Evolutionary conservation across 2,888 invertebrate genomes (phyloP).

Genomic region (Tiliacea citrago): DNA sequence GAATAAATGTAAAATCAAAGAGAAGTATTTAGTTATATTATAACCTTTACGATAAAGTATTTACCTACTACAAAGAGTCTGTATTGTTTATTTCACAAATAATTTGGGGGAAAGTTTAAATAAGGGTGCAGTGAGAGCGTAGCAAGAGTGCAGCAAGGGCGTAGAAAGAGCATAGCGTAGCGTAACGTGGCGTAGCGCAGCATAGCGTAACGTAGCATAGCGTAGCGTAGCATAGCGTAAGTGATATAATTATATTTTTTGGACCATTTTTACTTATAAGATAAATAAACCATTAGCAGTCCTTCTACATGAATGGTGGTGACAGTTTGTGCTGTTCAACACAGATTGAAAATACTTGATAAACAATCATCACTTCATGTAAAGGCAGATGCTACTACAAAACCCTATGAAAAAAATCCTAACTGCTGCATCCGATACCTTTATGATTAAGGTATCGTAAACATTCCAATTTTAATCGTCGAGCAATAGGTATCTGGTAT

Average conservation of each 20-base stretch:
- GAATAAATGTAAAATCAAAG: slow-evolving; percentile 16
- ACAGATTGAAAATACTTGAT: background rate
- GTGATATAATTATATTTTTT: background rate
- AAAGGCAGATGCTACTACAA: background rate
- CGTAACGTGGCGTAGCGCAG: background rate
- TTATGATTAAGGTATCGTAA: background rate
- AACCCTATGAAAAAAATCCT: background rate
- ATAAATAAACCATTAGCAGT: background rate
- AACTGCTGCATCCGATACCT: too few relatives aligned
- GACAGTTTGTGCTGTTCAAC: background rate
- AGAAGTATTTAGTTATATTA: background rate
- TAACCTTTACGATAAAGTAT: background rate
- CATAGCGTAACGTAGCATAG: background rate
- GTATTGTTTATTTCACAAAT: background rate
- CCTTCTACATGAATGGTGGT: background rate
- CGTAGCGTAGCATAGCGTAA: background rate
- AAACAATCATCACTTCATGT: background rate
- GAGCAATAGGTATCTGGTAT: background rate
- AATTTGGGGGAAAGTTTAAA: background rate
- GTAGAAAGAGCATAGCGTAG: background rate
- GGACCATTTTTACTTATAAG: background rate
- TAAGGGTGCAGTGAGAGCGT: background rate
- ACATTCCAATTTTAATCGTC: background rate
- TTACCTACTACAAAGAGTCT: background rate
- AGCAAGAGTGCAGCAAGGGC: background rate